These are phyloP conservation scores for Alcedo atthis DNA, from an alignment of 2,797 vertebrate species.

Conservation along the genomic window DNA sequence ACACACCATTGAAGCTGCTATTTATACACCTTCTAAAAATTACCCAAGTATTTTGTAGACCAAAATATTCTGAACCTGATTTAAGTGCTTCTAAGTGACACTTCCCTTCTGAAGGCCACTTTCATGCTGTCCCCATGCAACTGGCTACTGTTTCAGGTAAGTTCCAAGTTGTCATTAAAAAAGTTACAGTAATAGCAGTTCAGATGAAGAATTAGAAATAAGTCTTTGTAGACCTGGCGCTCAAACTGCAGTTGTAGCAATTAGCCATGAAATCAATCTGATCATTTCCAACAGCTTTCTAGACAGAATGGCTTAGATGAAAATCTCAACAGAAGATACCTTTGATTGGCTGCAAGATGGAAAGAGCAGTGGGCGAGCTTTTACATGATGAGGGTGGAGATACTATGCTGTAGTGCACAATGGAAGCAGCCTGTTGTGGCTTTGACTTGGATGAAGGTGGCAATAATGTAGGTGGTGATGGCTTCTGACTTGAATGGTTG, in stretches of 20 bases:
- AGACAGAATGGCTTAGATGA: slow-evolving; percentile 28
- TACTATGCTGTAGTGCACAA: slow-evolving; percentile 68
- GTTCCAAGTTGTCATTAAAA: neutral
- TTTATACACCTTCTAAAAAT: neutral
- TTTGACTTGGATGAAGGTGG: slow-evolving; percentile 70
- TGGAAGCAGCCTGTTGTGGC: slow-evolving; percentile 60
- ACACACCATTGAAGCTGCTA: neutral
- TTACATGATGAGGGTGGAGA: slow-evolving; percentile 68
- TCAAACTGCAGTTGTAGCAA: neutral
- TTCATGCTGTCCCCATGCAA: neutral
- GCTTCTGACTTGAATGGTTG: slow-evolving; percentile 67
- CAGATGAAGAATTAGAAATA: neutral
- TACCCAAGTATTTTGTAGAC: neutral
- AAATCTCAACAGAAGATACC: slow-evolving; percentile 50
- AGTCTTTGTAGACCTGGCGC: neutral
- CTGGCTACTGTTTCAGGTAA: neutral
- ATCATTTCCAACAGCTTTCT: neutral
- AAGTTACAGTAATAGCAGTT: neutral
- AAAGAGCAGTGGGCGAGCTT: slow-evolving; percentile 63
- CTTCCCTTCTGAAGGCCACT: neutral
- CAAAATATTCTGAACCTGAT: neutral
- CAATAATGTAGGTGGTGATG: slow-evolving; percentile 66
- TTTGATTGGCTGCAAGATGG: slow-evolving; percentile 70
- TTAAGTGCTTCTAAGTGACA: neutral
- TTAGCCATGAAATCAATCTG: neutral